These are phyloP conservation scores for Myodes glareolus DNA, from an alignment of 2,113 vertebrate genomes.

Conservation along the genomic window DNA sequence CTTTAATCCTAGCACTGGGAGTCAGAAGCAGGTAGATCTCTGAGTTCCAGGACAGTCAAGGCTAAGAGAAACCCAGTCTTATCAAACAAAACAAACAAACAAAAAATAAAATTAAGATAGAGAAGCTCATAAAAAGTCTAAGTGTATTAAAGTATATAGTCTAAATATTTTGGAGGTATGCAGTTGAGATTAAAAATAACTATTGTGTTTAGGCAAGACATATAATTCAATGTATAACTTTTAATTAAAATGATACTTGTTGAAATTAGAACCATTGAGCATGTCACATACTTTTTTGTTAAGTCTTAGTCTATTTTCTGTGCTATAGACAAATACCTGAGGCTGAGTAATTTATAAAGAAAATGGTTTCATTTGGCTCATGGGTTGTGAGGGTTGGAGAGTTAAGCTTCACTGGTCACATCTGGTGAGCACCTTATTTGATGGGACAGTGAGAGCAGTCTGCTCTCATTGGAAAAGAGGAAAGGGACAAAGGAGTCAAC, in stretches of 20 bases:
- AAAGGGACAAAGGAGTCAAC: not conserved
- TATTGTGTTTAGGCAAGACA: not conserved
- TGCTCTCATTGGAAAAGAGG: not conserved
- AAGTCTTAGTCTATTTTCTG: not conserved
- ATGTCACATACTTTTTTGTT: not conserved
- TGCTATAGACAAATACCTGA: not conserved
- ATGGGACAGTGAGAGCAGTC: not conserved
- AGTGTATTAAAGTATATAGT: not conserved
- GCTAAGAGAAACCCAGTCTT: not conserved
- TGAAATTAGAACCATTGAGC: slow-evolving; percentile 6
- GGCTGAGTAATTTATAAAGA: not conserved
- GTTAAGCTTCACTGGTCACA: not conserved
- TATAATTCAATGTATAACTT: slow-evolving; percentile 6
- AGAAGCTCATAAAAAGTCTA: not conserved
- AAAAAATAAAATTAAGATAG: slow-evolving; percentile 13
- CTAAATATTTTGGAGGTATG: slow-evolving; percentile 7
- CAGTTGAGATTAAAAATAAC: slow-evolving; percentile 19
- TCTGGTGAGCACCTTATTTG: not conserved
- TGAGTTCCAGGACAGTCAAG: not conserved
- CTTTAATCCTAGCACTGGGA: not conserved
- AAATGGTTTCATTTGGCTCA: not conserved
- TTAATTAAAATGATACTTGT: not conserved
- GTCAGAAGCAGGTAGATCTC: not conserved
- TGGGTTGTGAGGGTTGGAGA: not conserved
- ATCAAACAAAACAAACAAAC: not conserved